A percentile compares a stretch with the other conserved stretches of the same genome.
These are phyloP conservation scores for Lepetodrilus schrolli DNA, from an alignment of 2,888 invertebrate species.

Conservation along the genomic window DNA sequence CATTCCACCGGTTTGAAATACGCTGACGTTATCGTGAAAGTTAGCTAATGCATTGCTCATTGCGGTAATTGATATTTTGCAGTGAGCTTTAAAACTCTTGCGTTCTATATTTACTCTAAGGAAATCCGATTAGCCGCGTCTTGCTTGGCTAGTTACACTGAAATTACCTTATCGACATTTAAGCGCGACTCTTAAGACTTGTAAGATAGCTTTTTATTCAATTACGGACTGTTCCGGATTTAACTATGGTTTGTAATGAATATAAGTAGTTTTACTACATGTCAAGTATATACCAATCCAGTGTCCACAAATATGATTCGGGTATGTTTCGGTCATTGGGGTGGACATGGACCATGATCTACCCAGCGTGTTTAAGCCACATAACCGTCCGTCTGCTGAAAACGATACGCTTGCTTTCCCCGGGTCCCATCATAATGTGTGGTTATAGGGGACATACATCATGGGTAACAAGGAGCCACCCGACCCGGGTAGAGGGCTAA, in stretches of 20 bases:
- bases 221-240: not conserved
- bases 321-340: not conserved
- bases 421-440: not conserved
- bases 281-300: too few species aligned
- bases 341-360: not conserved
- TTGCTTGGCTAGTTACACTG: not conserved
- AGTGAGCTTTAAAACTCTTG: not conserved
- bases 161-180: not conserved
- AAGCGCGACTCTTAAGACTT: not conserved
- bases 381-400: not conserved
- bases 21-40: not conserved
- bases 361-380: constrained; percentile 6
- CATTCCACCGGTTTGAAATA: not conserved
- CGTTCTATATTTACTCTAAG: not conserved
- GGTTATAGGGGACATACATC: constrained; percentile 1
- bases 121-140: constrained; percentile 2
- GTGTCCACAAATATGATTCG: too few species aligned
- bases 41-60: constrained; percentile 11
- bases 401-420: not conserved
- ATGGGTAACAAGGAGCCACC: constrained; percentile 8
- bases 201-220: not conserved
- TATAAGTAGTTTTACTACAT: not conserved
- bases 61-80: constrained; percentile 6
- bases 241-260: not conserved
- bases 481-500: not conserved